Conservation (phyloP, 2,888 invertebrate species). For the Gryllus longicercus region DNA sequence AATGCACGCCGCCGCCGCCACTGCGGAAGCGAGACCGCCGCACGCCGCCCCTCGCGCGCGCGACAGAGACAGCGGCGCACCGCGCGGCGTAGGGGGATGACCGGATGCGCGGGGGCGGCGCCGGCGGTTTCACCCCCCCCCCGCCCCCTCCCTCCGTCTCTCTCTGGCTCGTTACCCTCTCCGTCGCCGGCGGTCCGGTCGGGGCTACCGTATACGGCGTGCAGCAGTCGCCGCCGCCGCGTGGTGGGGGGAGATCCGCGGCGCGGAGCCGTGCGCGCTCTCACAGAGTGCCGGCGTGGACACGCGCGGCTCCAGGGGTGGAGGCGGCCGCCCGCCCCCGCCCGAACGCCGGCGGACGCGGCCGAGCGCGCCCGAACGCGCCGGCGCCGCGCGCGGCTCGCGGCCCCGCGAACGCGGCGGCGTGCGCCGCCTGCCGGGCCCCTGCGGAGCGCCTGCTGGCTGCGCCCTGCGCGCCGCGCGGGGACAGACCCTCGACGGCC, state of each 20-base stretch:
- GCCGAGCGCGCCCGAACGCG: background rate
- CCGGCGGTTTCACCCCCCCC: conserved; percentile 44
- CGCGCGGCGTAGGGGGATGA: conserved; percentile 20
- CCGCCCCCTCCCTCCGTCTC: conserved; percentile 44
- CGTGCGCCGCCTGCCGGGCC: too few species aligned
- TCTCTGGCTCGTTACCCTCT: conserved; percentile 39
- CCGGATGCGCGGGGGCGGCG: conserved; percentile 24
- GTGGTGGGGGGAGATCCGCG: conserved; percentile 37
- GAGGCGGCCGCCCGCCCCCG: conserved; percentile 18
- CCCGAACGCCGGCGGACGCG: background rate
- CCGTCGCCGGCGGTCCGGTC: conserved; percentile 33
- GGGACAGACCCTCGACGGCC: too few species aligned
- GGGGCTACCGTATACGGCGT: conserved; percentile 22
- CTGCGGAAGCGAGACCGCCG: conserved; percentile 26
- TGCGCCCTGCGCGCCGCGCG: too few species aligned
- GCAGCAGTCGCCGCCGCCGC: conserved; percentile 23
- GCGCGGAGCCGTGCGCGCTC: conserved; percentile 32
- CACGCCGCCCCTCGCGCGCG: conserved; percentile 21
- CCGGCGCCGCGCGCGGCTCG: background rate
- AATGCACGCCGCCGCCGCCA: conserved; percentile 28
- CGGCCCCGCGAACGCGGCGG: too few species aligned
- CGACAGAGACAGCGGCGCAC: conserved; percentile 27
- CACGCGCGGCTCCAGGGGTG: conserved; percentile 29
- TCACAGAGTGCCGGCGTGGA: conserved; percentile 33
- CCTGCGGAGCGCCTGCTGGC: too few species aligned